phyloP scores from a whole-genome alignment of 2,888 invertebrate species.

The Eurytoma adleriae region DNA sequence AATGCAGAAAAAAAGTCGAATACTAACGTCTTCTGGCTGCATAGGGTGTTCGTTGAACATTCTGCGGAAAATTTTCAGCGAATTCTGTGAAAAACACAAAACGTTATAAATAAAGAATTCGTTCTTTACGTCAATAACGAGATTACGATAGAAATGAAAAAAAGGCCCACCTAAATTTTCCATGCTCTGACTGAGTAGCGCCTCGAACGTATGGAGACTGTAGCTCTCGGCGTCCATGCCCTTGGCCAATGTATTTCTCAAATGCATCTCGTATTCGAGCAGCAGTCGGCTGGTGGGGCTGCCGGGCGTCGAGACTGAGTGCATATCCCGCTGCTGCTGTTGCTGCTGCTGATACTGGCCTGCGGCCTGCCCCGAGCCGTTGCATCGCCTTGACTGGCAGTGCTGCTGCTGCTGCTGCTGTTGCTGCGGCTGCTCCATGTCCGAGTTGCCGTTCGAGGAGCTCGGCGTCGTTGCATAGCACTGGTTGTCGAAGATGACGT shows the following conservation, averaged over 20 bases:
- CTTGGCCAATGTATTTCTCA: slow-evolving; percentile 93
- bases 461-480: slow-evolving; percentile 97
- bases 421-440: slow-evolving; percentile 83
- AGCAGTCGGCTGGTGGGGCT: slow-evolving; percentile 90
- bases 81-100: slow-evolving; percentile 81
- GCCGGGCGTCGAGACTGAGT: slow-evolving; percentile 80
- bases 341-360: slow-evolving; percentile 43
- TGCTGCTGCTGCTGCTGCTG: slow-evolving; percentile 72
- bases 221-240: slow-evolving; percentile 97
- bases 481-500: slow-evolving; percentile 95
- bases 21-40: slow-evolving; percentile 90
- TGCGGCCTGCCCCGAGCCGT: slow-evolving; percentile 2
- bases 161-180: slow-evolving; percentile 88
- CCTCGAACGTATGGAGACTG: slow-evolving; percentile 95
- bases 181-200: slow-evolving; percentile 94
- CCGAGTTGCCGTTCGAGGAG: slow-evolving; percentile 94
- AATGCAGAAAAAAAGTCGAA: slow-evolving; percentile 53
- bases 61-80: slow-evolving; percentile 90
- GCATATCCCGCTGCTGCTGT: slow-evolving; percentile 54
- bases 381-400: slow-evolving; percentile 77
- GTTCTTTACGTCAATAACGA: too few species aligned
- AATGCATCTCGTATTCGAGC: slow-evolving; percentile 95
- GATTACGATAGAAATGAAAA: background rate
- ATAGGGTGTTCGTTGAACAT: slow-evolving; percentile 91
- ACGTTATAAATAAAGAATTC: too few species aligned